phyloP scores from a whole-genome alignment of 2,113 vertebrate genomes.

The Lontra canadensis region DNA sequence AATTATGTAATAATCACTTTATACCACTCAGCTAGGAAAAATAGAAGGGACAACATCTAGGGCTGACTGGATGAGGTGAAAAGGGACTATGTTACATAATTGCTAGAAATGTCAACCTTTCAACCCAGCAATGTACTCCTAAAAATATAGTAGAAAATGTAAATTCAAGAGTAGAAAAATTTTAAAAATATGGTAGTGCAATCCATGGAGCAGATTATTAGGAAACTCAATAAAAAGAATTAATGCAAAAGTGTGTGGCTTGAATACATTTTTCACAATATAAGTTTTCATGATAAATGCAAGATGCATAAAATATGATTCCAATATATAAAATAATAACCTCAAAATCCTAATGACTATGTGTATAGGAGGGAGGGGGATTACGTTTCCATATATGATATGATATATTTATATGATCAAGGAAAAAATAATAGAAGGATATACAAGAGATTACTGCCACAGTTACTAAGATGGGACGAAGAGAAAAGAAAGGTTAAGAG shows the following conservation, averaged over 20 bases:
- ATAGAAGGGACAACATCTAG: neutral
- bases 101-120: neutral
- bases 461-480: no score
- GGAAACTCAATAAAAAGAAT: neutral
- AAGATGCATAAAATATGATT: neutral
- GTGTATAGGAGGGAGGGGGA: no score
- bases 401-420: no score
- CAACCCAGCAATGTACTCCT: neutral
- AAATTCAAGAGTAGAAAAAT: neutral
- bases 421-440: no score
- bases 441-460: no score
- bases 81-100: neutral
- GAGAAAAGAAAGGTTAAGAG: no score
- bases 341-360: neutral
- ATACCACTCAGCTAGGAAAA: neutral
- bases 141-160: neutral
- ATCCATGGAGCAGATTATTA: neutral
- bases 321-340: neutral
- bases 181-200: neutral
- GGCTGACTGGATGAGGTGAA: neutral
- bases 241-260: neutral
- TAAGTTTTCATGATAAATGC: neutral
- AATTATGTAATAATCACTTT: neutral
- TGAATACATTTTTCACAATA: neutral
- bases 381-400: no score